Conservation (phyloP, 2,797 vertebrate genomes). For the Naso thynnoides region DNA sequence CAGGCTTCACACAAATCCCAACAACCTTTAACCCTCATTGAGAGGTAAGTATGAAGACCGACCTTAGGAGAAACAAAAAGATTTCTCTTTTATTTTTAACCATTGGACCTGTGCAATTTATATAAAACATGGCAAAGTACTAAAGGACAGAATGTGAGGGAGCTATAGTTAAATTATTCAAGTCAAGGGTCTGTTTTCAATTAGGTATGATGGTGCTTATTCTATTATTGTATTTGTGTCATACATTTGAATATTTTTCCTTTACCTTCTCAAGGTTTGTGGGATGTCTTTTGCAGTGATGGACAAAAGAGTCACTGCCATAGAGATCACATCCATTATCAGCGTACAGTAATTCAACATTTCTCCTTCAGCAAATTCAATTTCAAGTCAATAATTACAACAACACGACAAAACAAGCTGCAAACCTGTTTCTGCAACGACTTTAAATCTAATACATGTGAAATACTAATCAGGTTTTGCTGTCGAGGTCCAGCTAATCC, state of each 20-base stretch:
- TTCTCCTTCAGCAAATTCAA: constrained; percentile 35
- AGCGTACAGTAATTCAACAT: constrained; percentile 27
- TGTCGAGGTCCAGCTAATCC: constrained; percentile 64
- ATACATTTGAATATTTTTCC: not conserved
- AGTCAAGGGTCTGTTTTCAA: not conserved
- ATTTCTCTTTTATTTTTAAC: not conserved
- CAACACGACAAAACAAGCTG: constrained; percentile 24
- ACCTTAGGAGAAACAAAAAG: constrained; percentile 9
- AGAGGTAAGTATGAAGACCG: constrained; percentile 69
- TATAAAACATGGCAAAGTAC: constrained; percentile 7
- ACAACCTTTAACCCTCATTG: not conserved
- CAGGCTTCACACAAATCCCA: constrained; percentile 60
- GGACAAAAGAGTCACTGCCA: constrained; percentile 4
- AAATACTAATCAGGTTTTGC: constrained; percentile 64
- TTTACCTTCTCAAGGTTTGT: not conserved
- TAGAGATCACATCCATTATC: constrained; percentile 21
- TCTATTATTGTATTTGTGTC: not conserved
- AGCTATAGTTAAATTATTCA: not conserved
- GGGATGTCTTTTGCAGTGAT: constrained; percentile 5
- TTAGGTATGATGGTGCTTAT: not conserved
- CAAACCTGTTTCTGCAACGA: constrained; percentile 31
- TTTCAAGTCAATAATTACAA: constrained; percentile 36
- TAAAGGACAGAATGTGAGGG: not conserved
- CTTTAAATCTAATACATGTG: constrained; percentile 57
- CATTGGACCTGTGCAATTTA: not conserved